A percentile compares a stretch with the other conserved stretches of the same genome.
Conservation (phyloP, 2,113 vertebrate genomes). For the Oreochromis niloticus region DNA sequence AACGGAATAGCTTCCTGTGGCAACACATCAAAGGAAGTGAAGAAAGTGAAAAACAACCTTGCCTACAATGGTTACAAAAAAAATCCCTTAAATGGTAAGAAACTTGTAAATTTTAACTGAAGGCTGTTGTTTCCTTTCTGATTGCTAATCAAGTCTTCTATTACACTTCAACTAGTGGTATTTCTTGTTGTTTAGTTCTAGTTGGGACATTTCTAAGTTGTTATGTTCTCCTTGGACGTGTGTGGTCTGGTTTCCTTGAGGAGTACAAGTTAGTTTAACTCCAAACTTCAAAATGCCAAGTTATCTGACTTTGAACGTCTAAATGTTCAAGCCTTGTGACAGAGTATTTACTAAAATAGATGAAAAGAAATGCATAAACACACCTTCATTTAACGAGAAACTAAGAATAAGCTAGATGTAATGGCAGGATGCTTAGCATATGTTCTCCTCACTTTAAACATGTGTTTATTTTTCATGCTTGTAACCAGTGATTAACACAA, state of each 20-base stretch:
- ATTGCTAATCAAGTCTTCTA: background rate
- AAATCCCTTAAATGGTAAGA: background rate
- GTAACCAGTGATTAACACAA: background rate
- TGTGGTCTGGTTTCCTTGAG: background rate
- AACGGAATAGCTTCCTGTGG: conserved; percentile 78
- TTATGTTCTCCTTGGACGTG: background rate
- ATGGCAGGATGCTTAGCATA: background rate
- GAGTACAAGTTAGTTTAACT: background rate
- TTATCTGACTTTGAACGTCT: background rate
- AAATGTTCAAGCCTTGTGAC: background rate
- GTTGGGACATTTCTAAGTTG: background rate
- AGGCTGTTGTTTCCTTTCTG: background rate
- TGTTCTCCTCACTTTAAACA: background rate
- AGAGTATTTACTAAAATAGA: background rate
- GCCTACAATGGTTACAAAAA: background rate
- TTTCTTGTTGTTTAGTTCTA: background rate
- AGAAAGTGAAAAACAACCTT: background rate
- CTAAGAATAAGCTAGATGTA: background rate
- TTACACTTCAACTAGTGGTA: background rate
- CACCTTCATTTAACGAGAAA: background rate
- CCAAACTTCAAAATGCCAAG: background rate
- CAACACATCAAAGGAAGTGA: background rate
- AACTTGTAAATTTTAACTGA: background rate
- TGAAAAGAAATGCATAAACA: background rate
- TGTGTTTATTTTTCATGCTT: background rate